Base-by-base conservation (phyloP, 2,797 vertebrate species). In the Steatocranus sp. region DNA sequence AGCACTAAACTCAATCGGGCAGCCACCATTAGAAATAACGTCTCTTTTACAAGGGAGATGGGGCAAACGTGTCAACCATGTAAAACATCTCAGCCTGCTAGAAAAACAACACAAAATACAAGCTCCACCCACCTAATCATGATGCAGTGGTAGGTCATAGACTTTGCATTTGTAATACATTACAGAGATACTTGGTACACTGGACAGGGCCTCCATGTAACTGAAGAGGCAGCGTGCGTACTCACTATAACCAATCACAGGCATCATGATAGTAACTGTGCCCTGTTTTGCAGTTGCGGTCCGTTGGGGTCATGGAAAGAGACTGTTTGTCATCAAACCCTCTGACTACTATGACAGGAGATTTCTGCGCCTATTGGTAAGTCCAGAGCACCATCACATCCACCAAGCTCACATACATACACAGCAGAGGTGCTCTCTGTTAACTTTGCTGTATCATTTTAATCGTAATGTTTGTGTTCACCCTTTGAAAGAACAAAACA, bases 271-370 rank as follows among this genome's bases (percentile, higher is more conserved):
- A 25, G 20, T 43, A 73, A 73, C 25, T 48, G 23, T 80, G 34
- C 7, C 49, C 38, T 92, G 48, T 87, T 86, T 96, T 95, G 3
- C 90, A 99, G 99, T 95, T 91, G 95, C 96, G 4, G 96, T 99
- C 3, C 97, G 98, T 32, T 96, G 96, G 88, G 96, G 97, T 83
- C 96, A 97, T 87, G 97, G 96, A 41, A 99, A 98, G 93, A 95
- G 91, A 84, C 85, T 98, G 94, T 99, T 99, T 87, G n/a, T 97
- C 81, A 89, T 99, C 92, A 96, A 93, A 83, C 86, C 98, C 74
- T 89, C 96, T 4, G 81, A 90, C 8, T 99, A 90, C 92, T 99
- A 99, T 73, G 99, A 99, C 85, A 87, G 2, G 23, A 96, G 98
- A 38, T 99, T 99, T 95, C 88, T 98, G 66, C 85, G 20, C 1